phyloP scores from a whole-genome alignment of 2,888 invertebrate genomes.

The Neocrepidodera transversa region DNA sequence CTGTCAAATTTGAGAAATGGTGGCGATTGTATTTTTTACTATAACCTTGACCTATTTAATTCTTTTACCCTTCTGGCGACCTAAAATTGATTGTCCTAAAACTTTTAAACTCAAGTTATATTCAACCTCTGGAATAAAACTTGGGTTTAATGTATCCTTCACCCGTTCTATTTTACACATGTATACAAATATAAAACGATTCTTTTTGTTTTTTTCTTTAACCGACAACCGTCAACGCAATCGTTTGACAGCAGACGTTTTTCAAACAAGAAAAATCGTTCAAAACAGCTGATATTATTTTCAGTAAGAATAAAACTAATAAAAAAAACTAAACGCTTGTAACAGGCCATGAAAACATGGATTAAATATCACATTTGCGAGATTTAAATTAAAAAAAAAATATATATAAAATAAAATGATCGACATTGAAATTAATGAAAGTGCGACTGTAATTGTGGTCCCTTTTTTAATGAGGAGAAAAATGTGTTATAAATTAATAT shows the following conservation, averaged over 20 bases:
- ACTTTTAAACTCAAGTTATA: neutral
- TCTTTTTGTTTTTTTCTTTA: too few relatives aligned
- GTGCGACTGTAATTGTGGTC: slow-evolving; percentile 37
- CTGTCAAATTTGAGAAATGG: too few relatives aligned
- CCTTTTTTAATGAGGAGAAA: slow-evolving; percentile 38
- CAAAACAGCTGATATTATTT: too few relatives aligned
- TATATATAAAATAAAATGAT: slow-evolving; percentile 9
- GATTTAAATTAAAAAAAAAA: slow-evolving; percentile 22
- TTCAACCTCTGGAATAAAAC: too few relatives aligned
- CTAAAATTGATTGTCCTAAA: slow-evolving; percentile 14
- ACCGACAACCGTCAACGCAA: too few relatives aligned
- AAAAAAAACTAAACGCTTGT: slow-evolving; percentile 17
- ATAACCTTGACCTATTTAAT: too few relatives aligned
- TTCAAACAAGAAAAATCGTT: too few relatives aligned
- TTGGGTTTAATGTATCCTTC: neutral
- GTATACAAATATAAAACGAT: too few relatives aligned
- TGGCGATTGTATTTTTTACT: too few relatives aligned
- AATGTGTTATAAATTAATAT: slow-evolving; percentile 18
- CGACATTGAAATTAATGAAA: neutral
- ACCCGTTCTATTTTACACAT: too few relatives aligned
- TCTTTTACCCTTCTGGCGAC: slow-evolving; percentile 3
- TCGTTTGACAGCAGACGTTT: too few relatives aligned
- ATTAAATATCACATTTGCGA: slow-evolving; percentile 39
- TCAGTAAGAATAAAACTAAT: too few relatives aligned
- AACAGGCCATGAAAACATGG: slow-evolving; percentile 41